Evolutionary conservation across 1,140 invertebrate species (phyloP).

Genomic region (honey bee (Apis mellifera)): Amel_HAv3.1 CM009932.2:6016001-6016500

Average conservation of each 20-base stretch:
- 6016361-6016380: constrained; percentile 69
- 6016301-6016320: neutral
- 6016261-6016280: constrained; percentile 33
- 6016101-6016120: constrained; percentile 19
- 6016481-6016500: constrained; percentile 42
- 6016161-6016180: constrained; percentile 1
- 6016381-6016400: constrained; percentile 70
- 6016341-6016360: constrained; percentile 71
- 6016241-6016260: constrained; percentile 75
- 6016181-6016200: constrained; percentile 44
- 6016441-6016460: constrained; percentile 28
- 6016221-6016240: constrained; percentile 74
- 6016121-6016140: constrained; percentile 5
- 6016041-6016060: neutral
- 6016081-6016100: neutral
- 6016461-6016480: constrained; percentile 57
- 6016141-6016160: neutral
- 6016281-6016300: neutral
- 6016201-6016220: constrained; percentile 74
- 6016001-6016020: too few relatives aligned
- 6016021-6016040: neutral
- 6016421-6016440: constrained; percentile 61
- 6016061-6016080: neutral
- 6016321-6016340: neutral
- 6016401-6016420: constrained; percentile 37